Evolutionary conservation across 1,140 invertebrate species (phyloP).

Genomic region (Neodiprion fabricii): DNA sequence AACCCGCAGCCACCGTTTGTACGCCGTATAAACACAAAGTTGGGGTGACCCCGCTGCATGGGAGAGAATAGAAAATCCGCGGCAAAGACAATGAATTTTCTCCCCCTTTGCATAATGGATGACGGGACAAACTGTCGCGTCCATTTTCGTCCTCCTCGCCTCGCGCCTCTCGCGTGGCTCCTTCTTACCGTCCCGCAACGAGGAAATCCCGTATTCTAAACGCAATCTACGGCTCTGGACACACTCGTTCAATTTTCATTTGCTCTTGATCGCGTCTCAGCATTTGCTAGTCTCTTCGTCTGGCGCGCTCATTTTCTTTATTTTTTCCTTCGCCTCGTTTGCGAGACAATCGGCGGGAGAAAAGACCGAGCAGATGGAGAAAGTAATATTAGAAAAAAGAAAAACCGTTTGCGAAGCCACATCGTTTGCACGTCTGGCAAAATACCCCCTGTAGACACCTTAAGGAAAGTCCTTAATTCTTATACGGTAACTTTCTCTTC

Average conservation of each 20-base stretch:
- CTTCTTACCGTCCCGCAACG: neutral
- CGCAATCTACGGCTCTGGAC: slow-evolving; percentile 1
- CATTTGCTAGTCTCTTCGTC: neutral
- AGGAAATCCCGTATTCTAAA: neutral
- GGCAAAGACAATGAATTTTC: slow-evolving; percentile 1
- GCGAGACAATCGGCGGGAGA: no score
- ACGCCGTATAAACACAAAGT: no score
- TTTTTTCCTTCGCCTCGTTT: no score
- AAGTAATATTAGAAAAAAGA: neutral
- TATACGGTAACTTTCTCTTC: neutral
- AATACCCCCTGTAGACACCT: neutral
- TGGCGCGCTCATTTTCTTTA: no score
- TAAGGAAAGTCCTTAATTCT: neutral
- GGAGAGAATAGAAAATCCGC: neutral
- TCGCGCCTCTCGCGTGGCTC: neutral
- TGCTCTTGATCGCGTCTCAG: neutral
- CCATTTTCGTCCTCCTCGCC: no score
- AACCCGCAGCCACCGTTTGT: no score
- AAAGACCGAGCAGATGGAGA: no score
- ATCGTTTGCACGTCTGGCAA: neutral
- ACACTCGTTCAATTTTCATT: slow-evolving; percentile 2
- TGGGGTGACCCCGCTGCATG: no score
- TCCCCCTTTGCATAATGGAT: slow-evolving; percentile 1
- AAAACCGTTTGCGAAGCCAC: neutral
- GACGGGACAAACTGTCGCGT: neutral